Evolutionary conservation across 2,797 vertebrate genomes (phyloP), one percentile per base, ranked within the genome.

Genomic region (Squalus acanthias): DNA sequence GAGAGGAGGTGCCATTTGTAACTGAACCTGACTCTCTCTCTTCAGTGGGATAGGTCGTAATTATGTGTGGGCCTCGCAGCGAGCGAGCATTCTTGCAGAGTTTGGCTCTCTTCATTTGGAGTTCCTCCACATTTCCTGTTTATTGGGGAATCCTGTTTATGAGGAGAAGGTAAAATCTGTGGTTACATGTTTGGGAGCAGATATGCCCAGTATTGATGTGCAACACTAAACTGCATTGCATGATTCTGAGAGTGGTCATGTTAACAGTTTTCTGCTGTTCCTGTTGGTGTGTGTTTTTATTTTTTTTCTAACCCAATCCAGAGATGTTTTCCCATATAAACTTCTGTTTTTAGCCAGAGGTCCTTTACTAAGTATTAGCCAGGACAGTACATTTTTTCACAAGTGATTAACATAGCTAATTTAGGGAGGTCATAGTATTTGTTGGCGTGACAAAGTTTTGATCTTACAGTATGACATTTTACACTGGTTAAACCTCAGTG

Each of bases 81-180:
- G 15, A 76, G 69, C 94, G 50, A 95, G 94, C 50, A 95, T 95
- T 95, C 70, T 95, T 95, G 69, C 94, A 72, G 94, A 95, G 94
- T 95, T 95, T 95, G 69, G 94, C 94, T 74, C 94, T 76, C 94
- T 95, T 76, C 94, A 95, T 95, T 95, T 95, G 94, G 94, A 95
- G 94, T 95, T 95, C 70, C 70, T 95, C 46, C 94, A 95, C 69
- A 76, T 74, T 74, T 95, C 94, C 70, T 57, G 69, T 95, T 95
- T 95, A 74, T 95, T 72, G 94, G 50, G 94, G 50, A 95, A 95
- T 95, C 94, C 70, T 57, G 69, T 95, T 95, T 95, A 72, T 95
- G 94, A 95, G 70, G 94, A 95, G 24, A 95, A 95, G 70, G 69
- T 95, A 95, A 95, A 69, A 76, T 74, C 69, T 74, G 70, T 74